A percentile compares a stretch with the other conserved stretches of the same genome.
Conservation (phyloP, 2,888 invertebrate species). For the Metallyticus violacea region DNA sequence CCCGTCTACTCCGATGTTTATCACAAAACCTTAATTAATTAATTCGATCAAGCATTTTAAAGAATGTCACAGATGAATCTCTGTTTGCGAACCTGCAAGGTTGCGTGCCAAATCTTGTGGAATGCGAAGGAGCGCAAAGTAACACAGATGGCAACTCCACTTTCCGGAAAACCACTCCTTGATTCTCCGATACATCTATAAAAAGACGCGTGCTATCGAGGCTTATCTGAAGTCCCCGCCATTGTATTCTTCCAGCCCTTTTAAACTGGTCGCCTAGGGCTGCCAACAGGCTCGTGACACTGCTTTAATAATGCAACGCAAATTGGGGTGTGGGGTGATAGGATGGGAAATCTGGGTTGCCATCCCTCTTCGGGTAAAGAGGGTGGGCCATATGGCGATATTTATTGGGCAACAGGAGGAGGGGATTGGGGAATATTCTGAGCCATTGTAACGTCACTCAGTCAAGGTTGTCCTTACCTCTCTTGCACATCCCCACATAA, state of each 20-base stretch:
- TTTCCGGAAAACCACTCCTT: neutral
- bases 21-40: no score
- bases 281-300: neutral
- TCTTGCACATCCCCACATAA: neutral
- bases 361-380: neutral
- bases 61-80: neutral
- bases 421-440: neutral
- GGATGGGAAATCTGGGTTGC: neutral
- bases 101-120: no score
- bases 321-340: neutral
- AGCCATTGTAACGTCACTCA: neutral
- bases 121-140: neutral
- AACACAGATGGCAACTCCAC: neutral
- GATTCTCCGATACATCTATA: neutral
- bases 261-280: neutral
- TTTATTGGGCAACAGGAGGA: neutral
- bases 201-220: neutral
- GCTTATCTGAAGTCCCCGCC: neutral
- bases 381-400: slow-evolving; percentile 9
- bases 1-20: no score
- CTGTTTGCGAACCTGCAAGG: neutral
- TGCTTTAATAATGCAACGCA: slow-evolving; percentile 8
- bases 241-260: neutral
- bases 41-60: no score
- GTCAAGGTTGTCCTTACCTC: neutral